A percentile compares a stretch with the other conserved stretches of the same genome.
Evolutionary conservation across 2,888 invertebrate species (phyloP).

Genomic region (Sinodicranocentrus sp.): DNA sequence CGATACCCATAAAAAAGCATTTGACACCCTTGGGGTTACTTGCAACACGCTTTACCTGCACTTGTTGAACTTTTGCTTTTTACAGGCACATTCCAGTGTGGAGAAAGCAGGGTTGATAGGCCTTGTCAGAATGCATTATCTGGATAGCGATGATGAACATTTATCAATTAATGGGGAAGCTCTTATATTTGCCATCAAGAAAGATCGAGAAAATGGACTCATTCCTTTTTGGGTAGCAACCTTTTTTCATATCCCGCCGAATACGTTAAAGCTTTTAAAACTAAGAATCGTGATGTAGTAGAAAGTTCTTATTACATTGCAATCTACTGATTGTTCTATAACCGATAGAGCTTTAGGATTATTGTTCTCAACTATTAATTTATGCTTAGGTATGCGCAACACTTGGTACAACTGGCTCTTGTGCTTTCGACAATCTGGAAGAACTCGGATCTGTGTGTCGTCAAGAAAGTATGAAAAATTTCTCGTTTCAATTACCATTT

Average conservation of each 20-base stretch:
- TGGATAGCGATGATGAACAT: conserved; percentile 89
- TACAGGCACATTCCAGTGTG: conserved; percentile 93
- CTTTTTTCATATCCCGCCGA: not conserved
- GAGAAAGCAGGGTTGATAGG: conserved; percentile 97
- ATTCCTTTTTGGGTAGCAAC: conserved; percentile 94
- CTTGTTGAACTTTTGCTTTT: conserved; percentile 39
- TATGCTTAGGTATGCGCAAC: conserved; percentile 91
- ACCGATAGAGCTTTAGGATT: no score
- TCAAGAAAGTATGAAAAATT: conserved; percentile 73
- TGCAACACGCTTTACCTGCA: conserved; percentile 22
- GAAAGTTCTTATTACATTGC: not conserved
- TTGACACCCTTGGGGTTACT: conserved; percentile 40
- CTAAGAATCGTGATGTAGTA: no score
- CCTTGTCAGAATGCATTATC: conserved; percentile 93
- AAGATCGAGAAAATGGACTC: conserved; percentile 89
- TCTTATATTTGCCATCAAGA: conserved; percentile 87
- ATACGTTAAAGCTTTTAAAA: not conserved
- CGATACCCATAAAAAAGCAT: no score
- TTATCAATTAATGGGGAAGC: conserved; percentile 90
- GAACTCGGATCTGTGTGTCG: conserved; percentile 83
- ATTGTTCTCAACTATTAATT: no score
- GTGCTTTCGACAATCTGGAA: conserved; percentile 95
- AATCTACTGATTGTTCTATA: not conserved
- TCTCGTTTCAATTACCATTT: no score
- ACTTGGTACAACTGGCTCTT: conserved; percentile 97